Evolutionary conservation across 2,113 vertebrate species (phyloP).

Genomic region (Desmodus rotundus): DNA sequence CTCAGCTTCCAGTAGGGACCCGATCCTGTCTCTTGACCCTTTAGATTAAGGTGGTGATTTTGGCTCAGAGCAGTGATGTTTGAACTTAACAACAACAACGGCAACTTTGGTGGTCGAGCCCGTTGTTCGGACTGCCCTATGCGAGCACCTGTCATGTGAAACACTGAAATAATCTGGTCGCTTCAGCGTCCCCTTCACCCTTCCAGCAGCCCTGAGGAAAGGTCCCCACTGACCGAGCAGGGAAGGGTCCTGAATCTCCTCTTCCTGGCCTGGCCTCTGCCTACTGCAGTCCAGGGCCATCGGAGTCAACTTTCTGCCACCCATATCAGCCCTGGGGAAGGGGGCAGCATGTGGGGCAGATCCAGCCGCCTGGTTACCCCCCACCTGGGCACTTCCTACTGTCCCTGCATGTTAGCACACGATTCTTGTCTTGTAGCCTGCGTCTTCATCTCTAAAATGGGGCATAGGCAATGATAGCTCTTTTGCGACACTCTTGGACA

Average conservation of each 20-base stretch:
- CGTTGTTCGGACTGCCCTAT: background rate
- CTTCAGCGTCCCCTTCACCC: too few relatives aligned
- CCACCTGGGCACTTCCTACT: background rate
- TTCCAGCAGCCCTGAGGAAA: rapidly evolving
- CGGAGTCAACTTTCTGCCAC: background rate
- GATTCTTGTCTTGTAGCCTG: background rate
- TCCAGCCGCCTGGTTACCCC: rapidly evolving
- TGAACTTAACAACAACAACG: background rate
- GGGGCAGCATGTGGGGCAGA: background rate
- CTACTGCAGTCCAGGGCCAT: too few relatives aligned
- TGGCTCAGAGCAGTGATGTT: background rate
- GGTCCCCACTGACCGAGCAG: rapidly evolving
- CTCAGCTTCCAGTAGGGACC: background rate
- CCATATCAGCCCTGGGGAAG: rapidly evolving
- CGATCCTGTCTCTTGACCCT: background rate
- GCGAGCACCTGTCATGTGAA: rapidly evolving
- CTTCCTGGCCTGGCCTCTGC: background rate
- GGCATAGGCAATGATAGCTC: background rate
- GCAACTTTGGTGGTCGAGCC: background rate
- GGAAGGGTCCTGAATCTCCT: too few relatives aligned
- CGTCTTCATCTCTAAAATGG: background rate
- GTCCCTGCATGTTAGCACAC: rapidly evolving
- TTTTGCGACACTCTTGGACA: background rate
- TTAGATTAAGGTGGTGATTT: background rate
- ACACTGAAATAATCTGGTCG: background rate